Conservation (phyloP, 2,113 vertebrate genomes). For the Bettongia penicillata region DNA sequence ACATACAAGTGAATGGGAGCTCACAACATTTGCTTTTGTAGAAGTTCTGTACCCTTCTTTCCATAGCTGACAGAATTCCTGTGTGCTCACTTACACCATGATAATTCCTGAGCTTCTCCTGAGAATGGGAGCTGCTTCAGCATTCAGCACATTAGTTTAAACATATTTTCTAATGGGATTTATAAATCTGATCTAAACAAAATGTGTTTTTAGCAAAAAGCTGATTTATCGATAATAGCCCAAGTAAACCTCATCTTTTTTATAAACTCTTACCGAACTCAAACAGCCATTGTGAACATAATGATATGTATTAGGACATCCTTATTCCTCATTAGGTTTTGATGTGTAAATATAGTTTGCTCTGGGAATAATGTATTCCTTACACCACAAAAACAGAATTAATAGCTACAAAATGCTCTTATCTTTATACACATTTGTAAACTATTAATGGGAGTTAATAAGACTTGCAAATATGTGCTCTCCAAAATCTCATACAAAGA, state of each 20-base stretch:
- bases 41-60: slow-evolving; percentile 28
- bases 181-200: slow-evolving; percentile 58
- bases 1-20: too few species aligned
- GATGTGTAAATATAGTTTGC: slow-evolving; percentile 52
- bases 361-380: slow-evolving; percentile 53
- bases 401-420: slow-evolving; percentile 56
- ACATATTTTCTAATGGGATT: slow-evolving; percentile 63
- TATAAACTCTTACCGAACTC: slow-evolving; percentile 31
- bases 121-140: slow-evolving; percentile 28
- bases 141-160: slow-evolving; percentile 45
- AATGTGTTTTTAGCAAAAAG: slow-evolving; percentile 37
- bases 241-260: slow-evolving; percentile 47
- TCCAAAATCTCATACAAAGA: slow-evolving; percentile 3
- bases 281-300: slow-evolving; percentile 26
- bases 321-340: slow-evolving; percentile 59
- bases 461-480: slow-evolving; percentile 46
- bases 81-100: slow-evolving; percentile 7
- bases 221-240: slow-evolving; percentile 47
- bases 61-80: slow-evolving; percentile 12
- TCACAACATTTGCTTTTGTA: slow-evolving; percentile 9
- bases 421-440: slow-evolving; percentile 30
- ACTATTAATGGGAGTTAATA: slow-evolving; percentile 26
- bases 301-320: background rate
- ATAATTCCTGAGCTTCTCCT: slow-evolving; percentile 43
- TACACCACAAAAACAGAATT: slow-evolving; percentile 32